Base-by-base conservation (phyloP, 2,797 vertebrate genomes). In the Pipistrellus pipistrellus region DNA sequence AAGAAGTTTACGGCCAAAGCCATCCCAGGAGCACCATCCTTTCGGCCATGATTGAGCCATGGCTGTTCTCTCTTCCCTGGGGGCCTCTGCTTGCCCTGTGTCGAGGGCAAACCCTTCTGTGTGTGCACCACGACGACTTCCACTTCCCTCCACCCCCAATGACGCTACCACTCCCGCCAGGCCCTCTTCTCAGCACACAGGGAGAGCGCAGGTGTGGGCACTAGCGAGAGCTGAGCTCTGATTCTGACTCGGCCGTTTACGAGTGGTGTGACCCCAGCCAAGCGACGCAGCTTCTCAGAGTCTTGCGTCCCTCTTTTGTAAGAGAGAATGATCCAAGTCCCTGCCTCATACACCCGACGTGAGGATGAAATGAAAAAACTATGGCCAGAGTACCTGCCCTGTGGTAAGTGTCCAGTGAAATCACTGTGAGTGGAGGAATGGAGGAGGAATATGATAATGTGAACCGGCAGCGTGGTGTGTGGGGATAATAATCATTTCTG, bases 241-340 rank as follows among this genome's bases (percentile, higher is more conserved):
- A 3, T 83, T 78, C 78, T 90, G 86, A 46, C 78, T 95, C 17
- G 30, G 30, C 32, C n/a, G 14, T 66, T 85, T 62, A 25, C 25
- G 38, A n/a, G 68, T 38, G 78, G 25, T 91, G 44, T 95, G 82
- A 72, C 62, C 46, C 4, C 32, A 57, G n/a, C 44, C 71, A 86
- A 71, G 27, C 8, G 32, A 57, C 35, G 68, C 76, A 53, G 35
- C 38, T 21, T 68, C 18, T 85, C 51, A 62, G 35, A 80, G 68
- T 59, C 81, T 81, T 72, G 46, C 25, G 59, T 83, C 89, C 53
- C 10, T 12, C n/a, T 4, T 32, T 59, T 48, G 68, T 69, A 88
- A 88, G 81, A 85, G n/a, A 55, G 35, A 75, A 76, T 25, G 35
- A 88, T 59, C 13, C 62, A 90, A 81, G 23, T 35, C 53, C 44